These are phyloP conservation scores for Sphenodon punctatus DNA, from an alignment of 2,797 vertebrate species.

Conservation along the genomic window DNA sequence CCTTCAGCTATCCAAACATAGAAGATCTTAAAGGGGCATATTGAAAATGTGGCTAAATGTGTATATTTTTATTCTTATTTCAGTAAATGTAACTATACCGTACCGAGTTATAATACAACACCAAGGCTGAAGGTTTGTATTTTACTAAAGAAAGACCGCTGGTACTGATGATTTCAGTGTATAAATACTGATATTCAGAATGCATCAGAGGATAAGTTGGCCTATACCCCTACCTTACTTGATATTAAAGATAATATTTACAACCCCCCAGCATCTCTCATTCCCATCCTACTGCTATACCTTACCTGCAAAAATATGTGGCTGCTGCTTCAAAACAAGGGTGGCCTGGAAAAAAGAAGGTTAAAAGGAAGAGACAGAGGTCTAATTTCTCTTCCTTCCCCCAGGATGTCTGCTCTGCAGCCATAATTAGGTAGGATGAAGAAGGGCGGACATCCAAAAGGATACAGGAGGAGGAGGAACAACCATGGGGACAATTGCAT, in stretches of 20 bases:
- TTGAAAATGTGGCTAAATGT: conserved; percentile 13
- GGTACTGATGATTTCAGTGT: background rate
- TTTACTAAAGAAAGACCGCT: background rate
- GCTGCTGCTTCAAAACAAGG: background rate
- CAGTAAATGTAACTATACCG: conserved; percentile 24
- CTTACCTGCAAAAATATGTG: accelerated
- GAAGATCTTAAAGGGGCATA: conserved; percentile 26
- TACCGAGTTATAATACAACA: conserved; percentile 2
- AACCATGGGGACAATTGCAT: background rate
- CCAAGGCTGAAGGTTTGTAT: background rate
- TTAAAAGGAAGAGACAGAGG: background rate
- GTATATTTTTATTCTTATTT: conserved; percentile 11
- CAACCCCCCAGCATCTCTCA: background rate
- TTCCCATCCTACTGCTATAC: background rate
- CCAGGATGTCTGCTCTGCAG: accelerated
- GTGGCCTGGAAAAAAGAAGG: background rate
- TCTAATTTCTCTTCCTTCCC: accelerated
- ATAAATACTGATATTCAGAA: background rate
- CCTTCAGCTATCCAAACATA: conserved; percentile 44
- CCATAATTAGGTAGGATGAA: background rate
- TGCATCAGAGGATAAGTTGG: background rate
- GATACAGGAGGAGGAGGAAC: background rate
- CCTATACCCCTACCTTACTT: background rate
- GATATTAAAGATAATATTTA: background rate
- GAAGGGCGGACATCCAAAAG: background rate